Evolutionary conservation across 2,888 invertebrate species (phyloP).

Genomic region (Leptarthrus brevirostris): DNA sequence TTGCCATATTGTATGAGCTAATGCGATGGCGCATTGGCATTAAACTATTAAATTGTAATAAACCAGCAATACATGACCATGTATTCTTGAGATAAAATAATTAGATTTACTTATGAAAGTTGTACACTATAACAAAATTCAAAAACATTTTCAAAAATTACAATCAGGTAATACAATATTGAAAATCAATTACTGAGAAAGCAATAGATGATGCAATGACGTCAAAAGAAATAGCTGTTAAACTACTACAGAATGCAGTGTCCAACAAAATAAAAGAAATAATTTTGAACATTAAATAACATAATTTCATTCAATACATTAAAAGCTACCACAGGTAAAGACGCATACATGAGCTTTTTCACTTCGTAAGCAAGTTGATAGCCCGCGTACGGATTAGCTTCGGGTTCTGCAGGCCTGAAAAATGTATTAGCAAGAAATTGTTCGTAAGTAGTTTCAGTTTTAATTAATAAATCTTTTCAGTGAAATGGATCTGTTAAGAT

Average conservation of each 20-base stretch:
- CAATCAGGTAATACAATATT: no score
- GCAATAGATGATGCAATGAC: constrained; percentile 13
- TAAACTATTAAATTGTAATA: no score
- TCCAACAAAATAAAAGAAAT: neutral
- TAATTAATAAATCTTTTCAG: constrained; percentile 6
- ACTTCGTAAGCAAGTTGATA: constrained; percentile 99
- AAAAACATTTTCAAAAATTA: no score
- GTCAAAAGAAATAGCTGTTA: neutral
- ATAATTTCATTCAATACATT: constrained; percentile 23
- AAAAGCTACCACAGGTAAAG: constrained; percentile 63
- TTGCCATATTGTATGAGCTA: no score
- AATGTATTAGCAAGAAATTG: constrained; percentile 71
- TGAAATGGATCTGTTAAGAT: constrained; percentile 1
- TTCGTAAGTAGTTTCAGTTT: constrained; percentile 55
- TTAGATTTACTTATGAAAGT: no score
- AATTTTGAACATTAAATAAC: constrained; percentile 18
- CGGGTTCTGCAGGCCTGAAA: constrained; percentile 89
- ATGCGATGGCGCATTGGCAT: no score
- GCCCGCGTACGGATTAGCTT: constrained; percentile 96
- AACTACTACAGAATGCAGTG: neutral
- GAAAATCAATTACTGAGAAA: no score
- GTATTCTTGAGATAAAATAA: no score
- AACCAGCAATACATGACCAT: no score
- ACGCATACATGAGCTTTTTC: constrained; percentile 99
- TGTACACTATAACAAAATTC: no score